Base-by-base conservation (phyloP, 2,888 invertebrate genomes). In the Rotaria macrura region DNA sequence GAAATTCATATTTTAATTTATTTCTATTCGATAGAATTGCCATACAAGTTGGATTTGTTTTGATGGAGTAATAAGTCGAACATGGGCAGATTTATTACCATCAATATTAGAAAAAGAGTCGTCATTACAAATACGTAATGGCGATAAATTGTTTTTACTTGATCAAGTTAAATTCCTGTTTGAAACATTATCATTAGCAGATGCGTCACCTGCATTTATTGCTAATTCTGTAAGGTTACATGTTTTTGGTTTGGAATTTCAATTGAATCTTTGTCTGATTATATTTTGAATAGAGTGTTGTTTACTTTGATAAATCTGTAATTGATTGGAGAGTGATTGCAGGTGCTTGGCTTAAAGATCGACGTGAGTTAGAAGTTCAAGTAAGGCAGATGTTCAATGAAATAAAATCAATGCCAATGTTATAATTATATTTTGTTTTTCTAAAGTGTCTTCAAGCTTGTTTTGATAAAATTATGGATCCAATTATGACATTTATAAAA, bases 251-350 rank as follows among this genome's bases (percentile, higher is more conserved):
- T n/a, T n/a, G n/a, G n/a, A n/a, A 49, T 1, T 12, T 49, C 14
- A 14, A 14, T 49, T 49, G 14, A 17, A 14, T 23, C 5, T 84
- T 40, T 20, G 23, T 84, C 43, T 55, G n/a, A n/a, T n/a, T n/a
- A n/a, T n/a, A n/a, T n/a, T 74, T 40, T 38, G 87, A 87, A 5
- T 87, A 90, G 90, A 90, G 90, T 83, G 89, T 91, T 55, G 88
- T 91, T 29, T 90, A 88, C 86, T 88, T 91, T 74, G 90, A 90
- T 87, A 89, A 89, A 85, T 89, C 89, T 87, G 89, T 90, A 23
- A 89, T 91, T 12, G 90, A 90, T n/a, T 91, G 91, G 91, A 89
- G 89, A 86, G 90, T 90, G 10, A 89, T 91, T 72, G 90, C 90
- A 47, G 89, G 89, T 87, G 89, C 90, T 10, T 91, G 90, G 90